A percentile compares a stretch with the other conserved stretches of the same genome.
Evolutionary conservation across 2,113 vertebrate genomes (phyloP).

Genomic region (Megalops atlanticus): DNA sequence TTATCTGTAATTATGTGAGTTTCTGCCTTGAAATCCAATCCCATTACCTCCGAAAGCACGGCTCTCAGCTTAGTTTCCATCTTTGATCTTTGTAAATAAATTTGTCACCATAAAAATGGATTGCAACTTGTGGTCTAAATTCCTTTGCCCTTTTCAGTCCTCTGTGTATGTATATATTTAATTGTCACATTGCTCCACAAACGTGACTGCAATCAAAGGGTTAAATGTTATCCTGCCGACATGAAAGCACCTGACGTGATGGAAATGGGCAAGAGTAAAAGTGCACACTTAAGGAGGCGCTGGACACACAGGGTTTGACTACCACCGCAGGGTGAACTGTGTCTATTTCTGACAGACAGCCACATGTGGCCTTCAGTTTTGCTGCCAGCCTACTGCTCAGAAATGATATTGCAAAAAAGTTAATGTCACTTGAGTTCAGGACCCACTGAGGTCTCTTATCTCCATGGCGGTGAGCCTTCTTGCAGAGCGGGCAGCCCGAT

Average conservation of each 20-base stretch:
- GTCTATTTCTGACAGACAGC: conserved; percentile 18
- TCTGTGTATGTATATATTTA: neutral
- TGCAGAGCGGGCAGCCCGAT: neutral
- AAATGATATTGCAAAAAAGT: neutral
- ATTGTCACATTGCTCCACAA: neutral
- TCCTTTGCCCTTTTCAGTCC: neutral
- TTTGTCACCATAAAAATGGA: conserved; percentile 9
- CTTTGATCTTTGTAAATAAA: conserved; percentile 14
- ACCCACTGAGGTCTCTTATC: neutral
- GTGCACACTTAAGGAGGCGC: conserved; percentile 2
- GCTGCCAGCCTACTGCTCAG: neutral
- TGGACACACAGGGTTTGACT: neutral
- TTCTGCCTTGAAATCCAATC: conserved; percentile 29
- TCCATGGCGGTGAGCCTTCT: neutral
- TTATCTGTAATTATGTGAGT: conserved; percentile 39
- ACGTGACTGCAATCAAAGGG: neutral
- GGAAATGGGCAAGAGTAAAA: conserved; percentile 30
- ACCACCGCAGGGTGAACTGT: conserved; percentile 23
- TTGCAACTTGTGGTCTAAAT: neutral
- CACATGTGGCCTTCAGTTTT: conserved; percentile 10
- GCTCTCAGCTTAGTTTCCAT: neutral
- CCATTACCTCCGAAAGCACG: neutral
- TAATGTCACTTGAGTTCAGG: neutral
- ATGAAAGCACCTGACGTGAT: neutral
- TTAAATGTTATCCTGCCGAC: neutral